Evolutionary conservation across 2,888 invertebrate genomes (phyloP), one percentile per base, ranked within the genome.

Genomic region (Phortica okadai): DNA sequence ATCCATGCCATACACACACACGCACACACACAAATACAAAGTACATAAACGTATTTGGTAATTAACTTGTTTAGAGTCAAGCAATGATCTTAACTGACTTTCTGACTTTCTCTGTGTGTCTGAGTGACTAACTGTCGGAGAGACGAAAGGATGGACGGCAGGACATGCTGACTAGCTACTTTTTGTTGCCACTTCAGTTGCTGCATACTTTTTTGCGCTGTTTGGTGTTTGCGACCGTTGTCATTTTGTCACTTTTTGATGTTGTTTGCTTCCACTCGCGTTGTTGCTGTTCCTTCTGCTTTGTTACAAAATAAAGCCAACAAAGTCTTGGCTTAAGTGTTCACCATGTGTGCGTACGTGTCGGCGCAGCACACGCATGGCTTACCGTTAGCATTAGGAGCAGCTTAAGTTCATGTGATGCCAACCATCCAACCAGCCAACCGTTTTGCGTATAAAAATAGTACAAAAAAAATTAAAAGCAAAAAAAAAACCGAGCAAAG

Each of bases 31-130:
- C 79, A 82, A 79, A 82, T 82, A 82, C 79, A 33, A 33, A 1
- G 33, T 33, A 33, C 33, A 82, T 76, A 77, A 64, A 82, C 76
- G 80, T n/a, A 42, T 67, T 77, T 77, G 74, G 59, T 85, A 85
- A 85, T 85, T 85, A 85, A 85, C 85, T 85, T 87, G 86, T 84
- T 85, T 85, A 86, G 88, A 85, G 80, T 82, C 83, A 79, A 82
- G 79, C 16, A 5, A 14, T 41, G 66, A 56, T 11, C 54, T 25
- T 72, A 33, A 62, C 62, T 62, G 62, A 62, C 16, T 62, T 16
- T 11, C 50, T 50, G 50, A 50, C 50, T 50, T 5, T 33, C 33
- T 33, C 33, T 50, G 50, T 2, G 50, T 50, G 50, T 2, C 8
- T 50, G 8, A 50, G 4, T 50, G 8, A 11, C 10, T 14, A 2